Conservation (phyloP, 2,113 vertebrate species). For the Isichthys henryi region DNA sequence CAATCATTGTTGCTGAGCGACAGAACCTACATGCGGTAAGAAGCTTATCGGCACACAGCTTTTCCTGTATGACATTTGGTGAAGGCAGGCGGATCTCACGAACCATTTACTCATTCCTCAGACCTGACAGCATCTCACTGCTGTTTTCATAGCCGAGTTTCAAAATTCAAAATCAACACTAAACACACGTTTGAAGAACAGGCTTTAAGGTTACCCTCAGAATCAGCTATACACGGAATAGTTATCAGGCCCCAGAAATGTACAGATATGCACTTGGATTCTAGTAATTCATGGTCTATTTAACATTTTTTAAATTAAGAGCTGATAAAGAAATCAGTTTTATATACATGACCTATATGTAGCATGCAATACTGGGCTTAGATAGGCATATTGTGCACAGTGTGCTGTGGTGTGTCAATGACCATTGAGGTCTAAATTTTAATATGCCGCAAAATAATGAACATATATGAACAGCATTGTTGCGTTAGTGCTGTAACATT, state of each 20-base stretch:
- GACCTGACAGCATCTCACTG: neutral
- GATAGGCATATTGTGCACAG: neutral
- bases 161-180: neutral
- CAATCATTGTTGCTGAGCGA: neutral
- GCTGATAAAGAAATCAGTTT: neutral
- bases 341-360: neutral
- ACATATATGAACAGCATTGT: neutral
- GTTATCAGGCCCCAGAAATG: neutral
- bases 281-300: neutral
- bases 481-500: neutral
- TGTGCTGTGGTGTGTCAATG: no score
- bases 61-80: neutral
- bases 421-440: no score
- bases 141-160: neutral
- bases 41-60: neutral
- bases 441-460: no score
- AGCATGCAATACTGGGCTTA: neutral
- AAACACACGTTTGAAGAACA: neutral
- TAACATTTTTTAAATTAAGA: neutral
- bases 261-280: neutral
- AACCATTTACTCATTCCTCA: neutral
- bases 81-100: neutral
- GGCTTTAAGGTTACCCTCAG: neutral
- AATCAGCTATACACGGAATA: neutral
- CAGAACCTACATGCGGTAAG: conserved; percentile 3